Percentiles rank a stretch among this genome's conserved stretches.
Conservation (phyloP, 2,888 invertebrate genomes). For the Anoplius nigerrimus region DNA sequence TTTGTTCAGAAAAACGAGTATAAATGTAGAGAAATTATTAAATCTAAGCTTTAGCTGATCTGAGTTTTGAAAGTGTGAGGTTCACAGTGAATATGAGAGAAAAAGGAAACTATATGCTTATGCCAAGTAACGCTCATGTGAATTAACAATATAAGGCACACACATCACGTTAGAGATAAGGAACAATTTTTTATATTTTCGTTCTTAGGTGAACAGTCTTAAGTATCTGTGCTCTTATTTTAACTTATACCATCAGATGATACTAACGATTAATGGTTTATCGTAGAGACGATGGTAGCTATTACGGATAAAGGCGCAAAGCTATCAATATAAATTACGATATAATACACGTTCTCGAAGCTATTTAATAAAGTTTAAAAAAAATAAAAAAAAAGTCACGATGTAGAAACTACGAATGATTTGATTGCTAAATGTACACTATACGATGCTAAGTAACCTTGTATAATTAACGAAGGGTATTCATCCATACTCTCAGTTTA, state of each 20-base stretch:
- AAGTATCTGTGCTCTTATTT: conserved; percentile 47
- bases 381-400: conserved; percentile 35
- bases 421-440: conserved; percentile 52
- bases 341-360: conserved; percentile 47
- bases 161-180: conserved; percentile 60
- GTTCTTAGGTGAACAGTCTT: conserved; percentile 46
- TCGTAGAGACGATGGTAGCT: conserved; percentile 47
- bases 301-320: conserved; percentile 56
- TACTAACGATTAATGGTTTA: conserved; percentile 49
- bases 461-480: conserved; percentile 60
- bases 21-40: conserved; percentile 60
- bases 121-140: conserved; percentile 61
- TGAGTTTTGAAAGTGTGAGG: conserved; percentile 55
- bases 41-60: conserved; percentile 64
- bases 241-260: conserved; percentile 40
- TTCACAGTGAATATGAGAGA: conserved; percentile 48
- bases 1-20: conserved; percentile 54
- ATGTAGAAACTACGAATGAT: conserved; percentile 48
- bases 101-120: conserved; percentile 53
- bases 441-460: conserved; percentile 53
- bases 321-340: conserved; percentile 51
- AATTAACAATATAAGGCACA: conserved; percentile 53
- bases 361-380: conserved; percentile 49
- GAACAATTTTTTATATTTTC: conserved; percentile 57
- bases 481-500: conserved; percentile 59